phyloP scores from a whole-genome alignment of 2,888 invertebrate genomes.

The Palloptera scutellata region DNA sequence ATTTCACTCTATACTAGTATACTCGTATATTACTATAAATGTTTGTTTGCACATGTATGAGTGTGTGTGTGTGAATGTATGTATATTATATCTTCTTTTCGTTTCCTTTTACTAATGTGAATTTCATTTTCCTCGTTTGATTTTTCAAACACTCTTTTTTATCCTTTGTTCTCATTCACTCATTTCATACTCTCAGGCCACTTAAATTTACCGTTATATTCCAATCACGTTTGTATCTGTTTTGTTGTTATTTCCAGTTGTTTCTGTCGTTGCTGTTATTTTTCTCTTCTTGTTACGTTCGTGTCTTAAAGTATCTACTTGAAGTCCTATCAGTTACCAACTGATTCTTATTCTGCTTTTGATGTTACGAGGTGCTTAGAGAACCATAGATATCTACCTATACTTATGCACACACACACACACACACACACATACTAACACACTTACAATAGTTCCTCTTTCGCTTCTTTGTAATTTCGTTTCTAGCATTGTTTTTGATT shows the following conservation, averaged over 20 bases:
- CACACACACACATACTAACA: not conserved
- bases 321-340: constrained; percentile 22
- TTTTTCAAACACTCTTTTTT: constrained; percentile 14
- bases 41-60: not conserved
- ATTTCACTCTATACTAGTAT: not conserved
- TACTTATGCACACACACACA: constrained; percentile 5
- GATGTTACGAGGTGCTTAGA: not conserved
- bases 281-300: not conserved
- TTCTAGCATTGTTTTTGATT: constrained; percentile 18
- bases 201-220: constrained; percentile 54
- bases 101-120: constrained; percentile 46
- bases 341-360: not conserved
- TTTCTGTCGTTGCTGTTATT: not conserved
- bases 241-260: not conserved
- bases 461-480: constrained; percentile 1
- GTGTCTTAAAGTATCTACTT: constrained; percentile 22
- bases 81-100: constrained; percentile 18
- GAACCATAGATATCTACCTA: not conserved
- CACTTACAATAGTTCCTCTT: not conserved
- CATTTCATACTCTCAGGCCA: constrained; percentile 37
- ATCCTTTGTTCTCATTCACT: not conserved
- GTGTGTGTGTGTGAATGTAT: constrained; percentile 1
- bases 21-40: not conserved
- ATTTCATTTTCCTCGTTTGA: constrained; percentile 51
- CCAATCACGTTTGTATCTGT: constrained; percentile 50